phyloP scores from a whole-genome alignment of 2,888 invertebrate genomes.

The Melikaiella ostensackeni region DNA sequence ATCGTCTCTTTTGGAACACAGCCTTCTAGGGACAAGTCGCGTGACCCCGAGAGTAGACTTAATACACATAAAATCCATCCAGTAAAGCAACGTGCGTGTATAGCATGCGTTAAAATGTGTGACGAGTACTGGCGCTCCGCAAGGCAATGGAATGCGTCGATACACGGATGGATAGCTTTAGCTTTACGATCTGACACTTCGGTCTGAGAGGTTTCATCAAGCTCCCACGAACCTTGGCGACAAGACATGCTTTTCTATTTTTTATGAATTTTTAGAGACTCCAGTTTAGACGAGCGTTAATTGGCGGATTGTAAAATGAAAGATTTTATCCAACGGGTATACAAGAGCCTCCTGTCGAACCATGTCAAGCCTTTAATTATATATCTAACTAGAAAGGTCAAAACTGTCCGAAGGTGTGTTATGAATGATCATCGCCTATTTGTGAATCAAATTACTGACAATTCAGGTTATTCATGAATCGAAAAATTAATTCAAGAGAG shows the following conservation, averaged over 20 bases:
- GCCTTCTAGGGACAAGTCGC: slow-evolving; percentile 62
- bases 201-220: slow-evolving; percentile 55
- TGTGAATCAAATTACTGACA: background rate
- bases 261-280: slow-evolving; percentile 28
- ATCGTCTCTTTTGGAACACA: slow-evolving; percentile 54
- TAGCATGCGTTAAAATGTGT: slow-evolving; percentile 50
- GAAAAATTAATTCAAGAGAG: background rate
- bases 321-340: slow-evolving; percentile 13
- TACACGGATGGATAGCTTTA: slow-evolving; percentile 69
- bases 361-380: slow-evolving; percentile 14
- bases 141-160: slow-evolving; percentile 70
- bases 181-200: slow-evolving; percentile 70
- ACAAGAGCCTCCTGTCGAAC: slow-evolving; percentile 19
- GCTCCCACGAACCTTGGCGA: slow-evolving; percentile 8
- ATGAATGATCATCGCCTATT: background rate
- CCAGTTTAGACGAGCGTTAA: slow-evolving; percentile 16
- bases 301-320: slow-evolving; percentile 24
- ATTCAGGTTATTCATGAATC: background rate
- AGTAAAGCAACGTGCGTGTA: slow-evolving; percentile 44
- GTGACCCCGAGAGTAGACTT: slow-evolving; percentile 64
- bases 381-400: background rate
- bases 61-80: slow-evolving; percentile 55
- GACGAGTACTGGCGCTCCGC: slow-evolving; percentile 60
- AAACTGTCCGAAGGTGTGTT: background rate
- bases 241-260: slow-evolving; percentile 32